Conservation (phyloP, 2,888 invertebrate genomes). For the Drymonia ruficornis region DNA sequence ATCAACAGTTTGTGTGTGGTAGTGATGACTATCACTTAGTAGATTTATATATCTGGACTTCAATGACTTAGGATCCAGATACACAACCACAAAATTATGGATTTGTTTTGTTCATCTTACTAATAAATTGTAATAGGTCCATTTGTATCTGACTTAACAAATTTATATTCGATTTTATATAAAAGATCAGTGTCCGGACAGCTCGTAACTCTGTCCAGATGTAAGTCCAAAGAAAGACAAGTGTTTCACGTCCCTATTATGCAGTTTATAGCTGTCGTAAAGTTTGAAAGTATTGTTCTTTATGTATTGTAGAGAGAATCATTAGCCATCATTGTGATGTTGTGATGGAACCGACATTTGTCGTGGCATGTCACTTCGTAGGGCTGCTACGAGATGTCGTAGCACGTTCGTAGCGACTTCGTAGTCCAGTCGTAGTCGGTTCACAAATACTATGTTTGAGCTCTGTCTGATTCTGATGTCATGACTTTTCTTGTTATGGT, state of each 20-base stretch:
- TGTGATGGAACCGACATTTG: slow-evolving; percentile 19
- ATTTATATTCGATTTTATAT: background rate
- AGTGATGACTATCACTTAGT: too few species aligned
- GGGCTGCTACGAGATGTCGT: slow-evolving; percentile 29
- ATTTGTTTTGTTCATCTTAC: too few species aligned
- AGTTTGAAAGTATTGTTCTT: slow-evolving; percentile 46
- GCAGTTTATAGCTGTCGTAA: slow-evolving; percentile 50
- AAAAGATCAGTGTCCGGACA: background rate
- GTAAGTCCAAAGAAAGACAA: background rate
- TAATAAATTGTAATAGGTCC: too few species aligned
- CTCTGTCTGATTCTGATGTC: too few species aligned
- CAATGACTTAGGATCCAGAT: too few species aligned
- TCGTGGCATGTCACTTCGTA: slow-evolving; percentile 16
- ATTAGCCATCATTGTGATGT: slow-evolving; percentile 42
- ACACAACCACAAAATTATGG: too few species aligned
- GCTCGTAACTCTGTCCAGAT: background rate
- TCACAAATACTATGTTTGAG: background rate
- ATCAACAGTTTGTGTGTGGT: too few species aligned
- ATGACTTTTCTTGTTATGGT: too few species aligned
- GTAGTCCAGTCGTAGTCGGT: background rate
- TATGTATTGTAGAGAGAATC: slow-evolving; percentile 29
- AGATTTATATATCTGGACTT: too few species aligned
- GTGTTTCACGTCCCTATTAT: slow-evolving; percentile 6
- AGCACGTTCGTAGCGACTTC: slow-evolving; percentile 5
- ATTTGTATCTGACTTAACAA: too few species aligned